Evolutionary conservation across 2,113 vertebrate genomes (phyloP).

Genomic region (Phylloscopus whistleri): DNA sequence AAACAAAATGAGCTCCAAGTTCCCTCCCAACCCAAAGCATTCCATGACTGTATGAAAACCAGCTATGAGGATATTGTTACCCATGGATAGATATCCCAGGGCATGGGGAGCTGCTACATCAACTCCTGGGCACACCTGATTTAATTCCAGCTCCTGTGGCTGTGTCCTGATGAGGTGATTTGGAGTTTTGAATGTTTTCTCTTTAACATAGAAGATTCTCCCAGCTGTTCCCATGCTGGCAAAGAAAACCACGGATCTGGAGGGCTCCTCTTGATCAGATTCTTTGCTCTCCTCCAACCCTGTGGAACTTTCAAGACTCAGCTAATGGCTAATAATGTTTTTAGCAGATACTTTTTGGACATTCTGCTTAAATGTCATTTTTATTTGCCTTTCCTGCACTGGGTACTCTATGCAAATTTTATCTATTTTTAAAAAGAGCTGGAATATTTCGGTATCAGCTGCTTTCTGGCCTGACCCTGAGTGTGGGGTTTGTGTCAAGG

Average conservation of each 20-base stretch:
- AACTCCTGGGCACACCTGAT: rapidly evolving
- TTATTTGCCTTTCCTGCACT: not conserved
- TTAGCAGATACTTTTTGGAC: not conserved
- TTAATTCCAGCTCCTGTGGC: rapidly evolving
- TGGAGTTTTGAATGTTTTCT: not conserved
- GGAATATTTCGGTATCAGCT: not conserved
- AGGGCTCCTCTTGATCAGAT: not conserved
- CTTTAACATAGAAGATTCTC: not conserved
- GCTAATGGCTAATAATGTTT: not conserved
- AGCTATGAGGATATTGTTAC: rapidly evolving
- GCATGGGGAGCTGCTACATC: not conserved
- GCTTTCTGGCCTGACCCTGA: not conserved
- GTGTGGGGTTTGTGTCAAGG: not conserved
- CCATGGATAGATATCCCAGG: no score
- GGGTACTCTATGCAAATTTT: not conserved
- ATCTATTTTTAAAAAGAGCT: not conserved
- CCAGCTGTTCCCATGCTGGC: not conserved
- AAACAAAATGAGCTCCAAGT: not conserved
- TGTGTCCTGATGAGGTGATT: rapidly evolving
- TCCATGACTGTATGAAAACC: not conserved
- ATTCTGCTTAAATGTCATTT: not conserved
- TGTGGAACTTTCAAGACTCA: not conserved
- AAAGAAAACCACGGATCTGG: rapidly evolving
- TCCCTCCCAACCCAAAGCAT: not conserved
- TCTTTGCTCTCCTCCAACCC: not conserved